These are phyloP conservation scores for Mastomys natalensis DNA, from an alignment of 2,113 vertebrate species.

Conservation along the genomic window DNA sequence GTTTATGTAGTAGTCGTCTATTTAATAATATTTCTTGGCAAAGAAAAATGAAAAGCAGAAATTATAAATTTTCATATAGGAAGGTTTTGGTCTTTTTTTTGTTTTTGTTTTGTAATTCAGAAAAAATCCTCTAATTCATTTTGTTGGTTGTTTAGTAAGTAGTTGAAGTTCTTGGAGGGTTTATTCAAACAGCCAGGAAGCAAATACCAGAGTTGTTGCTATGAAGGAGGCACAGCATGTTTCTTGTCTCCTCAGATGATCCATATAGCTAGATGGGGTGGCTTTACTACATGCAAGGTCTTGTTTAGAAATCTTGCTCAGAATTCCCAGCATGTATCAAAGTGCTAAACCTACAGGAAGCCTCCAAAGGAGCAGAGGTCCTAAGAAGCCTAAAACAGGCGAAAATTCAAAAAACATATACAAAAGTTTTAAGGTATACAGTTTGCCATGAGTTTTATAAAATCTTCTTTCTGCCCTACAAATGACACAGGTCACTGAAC, in stretches of 20 bases:
- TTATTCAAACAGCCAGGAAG: not conserved
- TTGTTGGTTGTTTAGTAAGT: not conserved
- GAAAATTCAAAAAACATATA: not conserved
- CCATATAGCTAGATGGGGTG: not conserved
- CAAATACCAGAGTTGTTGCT: not conserved
- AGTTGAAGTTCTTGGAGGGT: not conserved
- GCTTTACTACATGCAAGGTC: not conserved
- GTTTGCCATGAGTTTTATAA: not conserved
- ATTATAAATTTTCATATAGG: not conserved
- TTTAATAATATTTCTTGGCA: not conserved
- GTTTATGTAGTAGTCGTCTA: not conserved
- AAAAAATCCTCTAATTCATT: not conserved
- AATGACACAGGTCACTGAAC: not conserved
- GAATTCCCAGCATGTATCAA: not conserved
- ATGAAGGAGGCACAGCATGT: accelerated
- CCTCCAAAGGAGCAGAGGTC: not conserved
- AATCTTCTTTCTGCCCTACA: not conserved
- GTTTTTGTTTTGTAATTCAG: not conserved
- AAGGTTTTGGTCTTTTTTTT: not conserved
- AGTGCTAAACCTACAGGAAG: not conserved
- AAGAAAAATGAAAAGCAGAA: not conserved
- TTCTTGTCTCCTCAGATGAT: not conserved
- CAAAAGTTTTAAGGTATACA: not conserved
- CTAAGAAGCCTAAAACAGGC: not conserved
- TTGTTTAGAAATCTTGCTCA: not conserved